phyloP scores from a whole-genome alignment of 2,888 invertebrate species.

The Oscheius sp. region DNA sequence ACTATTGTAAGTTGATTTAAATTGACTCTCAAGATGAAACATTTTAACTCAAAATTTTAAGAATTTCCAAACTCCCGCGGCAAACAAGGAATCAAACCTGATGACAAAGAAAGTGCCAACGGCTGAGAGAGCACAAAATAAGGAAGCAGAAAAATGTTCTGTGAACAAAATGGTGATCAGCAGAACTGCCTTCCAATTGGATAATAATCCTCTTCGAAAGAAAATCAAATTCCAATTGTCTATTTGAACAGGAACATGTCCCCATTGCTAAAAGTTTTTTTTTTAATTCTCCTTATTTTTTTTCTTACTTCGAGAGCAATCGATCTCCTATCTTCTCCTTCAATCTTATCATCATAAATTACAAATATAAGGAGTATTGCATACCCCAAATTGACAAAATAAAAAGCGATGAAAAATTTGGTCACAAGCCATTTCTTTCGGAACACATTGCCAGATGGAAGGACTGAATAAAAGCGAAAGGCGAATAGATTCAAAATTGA shows the following conservation, averaged over 20 bases:
- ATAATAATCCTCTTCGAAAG: not conserved
- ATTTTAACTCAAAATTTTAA: too few species aligned
- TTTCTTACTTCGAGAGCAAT: not conserved
- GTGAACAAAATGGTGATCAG: not conserved
- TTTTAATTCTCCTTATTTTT: not conserved
- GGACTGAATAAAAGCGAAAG: not conserved
- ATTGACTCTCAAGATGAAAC: too few species aligned
- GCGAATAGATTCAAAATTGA: not conserved
- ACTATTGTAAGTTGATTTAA: too few species aligned
- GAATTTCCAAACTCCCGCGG: too few species aligned
- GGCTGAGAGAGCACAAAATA: not conserved
- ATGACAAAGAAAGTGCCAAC: not conserved
- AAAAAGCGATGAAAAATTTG: not conserved
- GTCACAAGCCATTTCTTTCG: not conserved
- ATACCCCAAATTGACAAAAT: not conserved
- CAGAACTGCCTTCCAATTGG: too few species aligned
- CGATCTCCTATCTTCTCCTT: not conserved
- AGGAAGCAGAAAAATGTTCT: not conserved
- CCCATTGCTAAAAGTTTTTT: not conserved
- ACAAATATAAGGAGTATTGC: not conserved
- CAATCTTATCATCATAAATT: not conserved
- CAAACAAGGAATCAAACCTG: not conserved
- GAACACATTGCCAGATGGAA: not conserved
- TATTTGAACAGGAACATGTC: not conserved
- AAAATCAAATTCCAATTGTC: not conserved